Percentiles rank a stretch among this genome's conserved stretches.
Evolutionary conservation across 2,113 vertebrate genomes (phyloP).

Genomic region (Casuarius casuarius): DNA sequence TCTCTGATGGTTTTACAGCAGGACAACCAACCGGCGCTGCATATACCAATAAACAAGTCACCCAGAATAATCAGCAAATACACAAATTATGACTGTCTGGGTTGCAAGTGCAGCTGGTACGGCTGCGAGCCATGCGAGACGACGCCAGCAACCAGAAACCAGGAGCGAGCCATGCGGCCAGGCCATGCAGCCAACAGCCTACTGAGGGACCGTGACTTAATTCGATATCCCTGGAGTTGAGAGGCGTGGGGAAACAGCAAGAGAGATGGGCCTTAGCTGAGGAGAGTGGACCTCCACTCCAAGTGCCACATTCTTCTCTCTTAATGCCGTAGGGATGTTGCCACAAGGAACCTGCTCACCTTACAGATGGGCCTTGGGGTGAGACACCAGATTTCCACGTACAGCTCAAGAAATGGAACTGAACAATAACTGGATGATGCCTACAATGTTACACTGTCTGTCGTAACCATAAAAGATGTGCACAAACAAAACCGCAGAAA

Average conservation of each 20-base stretch:
- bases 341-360: not conserved
- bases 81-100: not conserved
- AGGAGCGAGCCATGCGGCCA: not conserved
- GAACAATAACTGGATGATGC: not conserved
- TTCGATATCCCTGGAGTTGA: not conserved
- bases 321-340: not conserved
- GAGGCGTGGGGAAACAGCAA: not conserved
- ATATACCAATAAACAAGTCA: not conserved
- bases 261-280: not conserved
- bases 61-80: not conserved
- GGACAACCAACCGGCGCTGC: not conserved
- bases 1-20: not conserved
- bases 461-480: not conserved
- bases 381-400: accelerated
- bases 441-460: conserved; percentile 35
- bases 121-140: no score
- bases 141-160: not conserved
- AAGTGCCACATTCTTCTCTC: not conserved
- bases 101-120: not conserved
- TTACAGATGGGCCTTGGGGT: not conserved
- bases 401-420: not conserved
- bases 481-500: conserved; percentile 7
- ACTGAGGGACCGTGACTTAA: not conserved
- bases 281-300: not conserved
- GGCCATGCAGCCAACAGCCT: not conserved